Percentiles rank a stretch among this genome's conserved stretches.
Evolutionary conservation across 2,888 invertebrate genomes (phyloP).

Genomic region (Hypsopygia costalis): DNA sequence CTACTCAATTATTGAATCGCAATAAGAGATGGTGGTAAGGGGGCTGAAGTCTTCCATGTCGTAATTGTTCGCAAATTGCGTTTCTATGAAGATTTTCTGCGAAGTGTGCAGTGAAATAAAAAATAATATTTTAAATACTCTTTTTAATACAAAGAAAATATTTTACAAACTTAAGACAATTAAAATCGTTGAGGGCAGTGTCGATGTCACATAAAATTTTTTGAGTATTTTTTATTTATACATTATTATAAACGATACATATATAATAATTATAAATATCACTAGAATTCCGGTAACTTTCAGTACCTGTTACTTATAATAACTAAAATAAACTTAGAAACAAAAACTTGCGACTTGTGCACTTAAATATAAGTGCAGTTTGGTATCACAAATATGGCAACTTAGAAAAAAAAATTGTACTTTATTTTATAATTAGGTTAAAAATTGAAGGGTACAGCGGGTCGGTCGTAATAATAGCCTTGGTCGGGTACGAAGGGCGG

Average conservation of each 20-base stretch:
- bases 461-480: constrained; percentile 70
- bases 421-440: constrained; percentile 35
- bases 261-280: constrained; percentile 26
- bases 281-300: constrained; percentile 45
- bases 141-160: constrained; percentile 45
- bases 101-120: too few relatives aligned
- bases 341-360: constrained; percentile 28
- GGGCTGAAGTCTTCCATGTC: too few relatives aligned
- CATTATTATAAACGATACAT: constrained; percentile 36
- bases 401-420: constrained; percentile 29
- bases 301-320: constrained; percentile 20
- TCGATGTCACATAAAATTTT: constrained; percentile 46
- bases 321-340: constrained; percentile 25
- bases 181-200: constrained; percentile 74
- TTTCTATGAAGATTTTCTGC: too few relatives aligned
- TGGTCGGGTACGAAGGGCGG: constrained; percentile 57
- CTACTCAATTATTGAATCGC: too few relatives aligned
- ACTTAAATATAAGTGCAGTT: constrained; percentile 35
- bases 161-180: constrained; percentile 49
- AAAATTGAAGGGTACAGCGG: constrained; percentile 63
- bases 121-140: constrained; percentile 14
- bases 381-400: constrained; percentile 77
- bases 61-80: too few relatives aligned
- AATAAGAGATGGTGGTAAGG: too few relatives aligned
- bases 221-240: constrained; percentile 63